Percentiles rank a stretch among this genome's conserved stretches.
phyloP scores from a whole-genome alignment of 2,888 invertebrate species.

The Drosophila paranaensis region DNA sequence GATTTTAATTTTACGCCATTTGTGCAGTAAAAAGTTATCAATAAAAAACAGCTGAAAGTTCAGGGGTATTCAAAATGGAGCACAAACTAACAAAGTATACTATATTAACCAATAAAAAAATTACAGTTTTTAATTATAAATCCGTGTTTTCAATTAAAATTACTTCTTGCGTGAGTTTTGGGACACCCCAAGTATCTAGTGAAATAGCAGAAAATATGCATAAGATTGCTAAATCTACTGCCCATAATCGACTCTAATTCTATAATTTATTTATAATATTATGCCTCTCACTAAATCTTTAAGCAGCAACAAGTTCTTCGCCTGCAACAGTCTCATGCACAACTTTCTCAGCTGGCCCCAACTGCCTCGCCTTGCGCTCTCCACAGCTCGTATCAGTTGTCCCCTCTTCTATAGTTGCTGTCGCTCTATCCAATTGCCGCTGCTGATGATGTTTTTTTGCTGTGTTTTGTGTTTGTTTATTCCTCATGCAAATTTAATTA shows the following conservation, averaged over 20 bases:
- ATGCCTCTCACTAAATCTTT: background rate
- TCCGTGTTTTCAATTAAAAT: no score
- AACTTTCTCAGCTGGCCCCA: background rate
- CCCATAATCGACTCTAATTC: background rate
- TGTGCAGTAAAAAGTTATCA: no score
- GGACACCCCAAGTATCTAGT: no score
- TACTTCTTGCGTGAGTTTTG: no score
- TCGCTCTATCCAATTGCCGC: slow-evolving; percentile 14
- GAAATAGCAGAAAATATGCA: no score
- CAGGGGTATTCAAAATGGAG: no score
- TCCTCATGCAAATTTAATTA: slow-evolving; percentile 73
- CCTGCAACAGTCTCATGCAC: background rate
- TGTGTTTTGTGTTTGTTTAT: slow-evolving; percentile 29
- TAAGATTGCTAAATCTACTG: no score
- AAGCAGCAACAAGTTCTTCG: slow-evolving; percentile 17
- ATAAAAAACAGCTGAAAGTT: no score
- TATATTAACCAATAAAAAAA: no score
- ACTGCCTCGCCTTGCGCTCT: background rate
- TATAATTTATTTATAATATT: background rate
- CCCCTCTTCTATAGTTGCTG: slow-evolving; percentile 4
- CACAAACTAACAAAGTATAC: no score
- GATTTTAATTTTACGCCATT: no score
- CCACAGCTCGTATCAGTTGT: background rate
- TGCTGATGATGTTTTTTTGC: slow-evolving; percentile 4
- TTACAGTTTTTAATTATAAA: no score